phyloP scores from a whole-genome alignment of 2,113 vertebrate species.

The Egretta garzetta region DNA sequence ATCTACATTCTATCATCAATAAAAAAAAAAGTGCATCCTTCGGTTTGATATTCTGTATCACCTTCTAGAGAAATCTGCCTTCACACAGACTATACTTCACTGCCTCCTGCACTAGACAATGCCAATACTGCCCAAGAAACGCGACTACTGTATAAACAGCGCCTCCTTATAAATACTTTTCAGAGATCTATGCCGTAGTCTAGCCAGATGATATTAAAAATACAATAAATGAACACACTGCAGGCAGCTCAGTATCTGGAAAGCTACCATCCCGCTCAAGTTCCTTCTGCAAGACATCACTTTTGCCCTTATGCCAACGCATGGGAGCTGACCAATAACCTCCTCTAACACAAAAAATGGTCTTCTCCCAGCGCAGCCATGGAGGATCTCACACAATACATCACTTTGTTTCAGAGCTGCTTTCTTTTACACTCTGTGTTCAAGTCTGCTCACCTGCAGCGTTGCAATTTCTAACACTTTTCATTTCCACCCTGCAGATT shows the following conservation, averaged over 20 bases:
- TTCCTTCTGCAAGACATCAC: neutral
- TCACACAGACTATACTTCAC: neutral
- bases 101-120: neutral
- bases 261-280: neutral
- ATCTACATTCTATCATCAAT: neutral
- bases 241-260: neutral
- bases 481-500: neutral
- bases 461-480: neutral
- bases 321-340: neutral
- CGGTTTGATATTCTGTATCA: neutral
- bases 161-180: neutral
- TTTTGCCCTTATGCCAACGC: neutral
- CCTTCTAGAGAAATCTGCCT: neutral
- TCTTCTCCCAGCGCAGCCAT: neutral
- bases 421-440: accelerated
- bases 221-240: neutral
- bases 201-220: neutral
- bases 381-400: neutral
- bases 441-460: neutral
- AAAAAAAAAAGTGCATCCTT: neutral
- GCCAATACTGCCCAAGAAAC: neutral
- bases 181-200: neutral
- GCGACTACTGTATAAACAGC: neutral
- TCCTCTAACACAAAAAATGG: neutral
- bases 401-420: neutral